A percentile compares a stretch with the other conserved stretches of the same genome.
These are phyloP conservation scores for Balanococcus diminutus DNA, from an alignment of 2,888 invertebrate genomes.

Conservation along the genomic window DNA sequence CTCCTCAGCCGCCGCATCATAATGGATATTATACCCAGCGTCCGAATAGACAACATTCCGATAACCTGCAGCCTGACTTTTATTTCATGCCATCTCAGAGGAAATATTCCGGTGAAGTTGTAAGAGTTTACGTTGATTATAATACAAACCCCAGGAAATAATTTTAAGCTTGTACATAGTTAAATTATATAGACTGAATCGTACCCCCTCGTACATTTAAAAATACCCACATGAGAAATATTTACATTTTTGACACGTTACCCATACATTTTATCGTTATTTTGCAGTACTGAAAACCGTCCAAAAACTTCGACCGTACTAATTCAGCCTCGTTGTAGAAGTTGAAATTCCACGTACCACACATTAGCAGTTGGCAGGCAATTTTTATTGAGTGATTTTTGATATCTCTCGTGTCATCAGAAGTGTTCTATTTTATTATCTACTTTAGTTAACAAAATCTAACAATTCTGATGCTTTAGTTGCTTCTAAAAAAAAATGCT, in stretches of 20 bases:
- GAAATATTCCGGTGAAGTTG: slow-evolving; percentile 90
- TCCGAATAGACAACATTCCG: slow-evolving; percentile 59
- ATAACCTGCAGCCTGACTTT: slow-evolving; percentile 76
- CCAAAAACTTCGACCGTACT: not conserved
- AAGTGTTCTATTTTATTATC: slow-evolving; percentile 9
- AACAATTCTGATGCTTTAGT: slow-evolving; percentile 6
- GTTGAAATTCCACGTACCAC: slow-evolving; percentile 27
- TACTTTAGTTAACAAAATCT: slow-evolving; percentile 34
- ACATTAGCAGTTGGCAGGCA: slow-evolving; percentile 15
- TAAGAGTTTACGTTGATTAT: slow-evolving; percentile 82
- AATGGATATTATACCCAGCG: slow-evolving; percentile 60
- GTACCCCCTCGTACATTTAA: not conserved
- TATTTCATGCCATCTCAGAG: slow-evolving; percentile 95
- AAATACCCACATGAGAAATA: not conserved
- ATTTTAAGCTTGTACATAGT: not conserved
- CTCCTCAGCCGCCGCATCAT: slow-evolving; percentile 60
- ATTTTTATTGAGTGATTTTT: not conserved
- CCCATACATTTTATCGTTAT: slow-evolving; percentile 32
- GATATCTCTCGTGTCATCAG: not conserved
- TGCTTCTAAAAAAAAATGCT: slow-evolving; percentile 10
- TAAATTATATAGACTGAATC: not conserved
- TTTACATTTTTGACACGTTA: not conserved
- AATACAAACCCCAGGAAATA: slow-evolving; percentile 71
- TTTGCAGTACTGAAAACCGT: slow-evolving; percentile 35
- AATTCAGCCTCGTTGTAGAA: slow-evolving; percentile 14